Percentiles rank a stretch among this genome's conserved stretches.
phyloP scores from a whole-genome alignment of 2,797 vertebrate species.

The Brachyrhaphis roseni region DNA sequence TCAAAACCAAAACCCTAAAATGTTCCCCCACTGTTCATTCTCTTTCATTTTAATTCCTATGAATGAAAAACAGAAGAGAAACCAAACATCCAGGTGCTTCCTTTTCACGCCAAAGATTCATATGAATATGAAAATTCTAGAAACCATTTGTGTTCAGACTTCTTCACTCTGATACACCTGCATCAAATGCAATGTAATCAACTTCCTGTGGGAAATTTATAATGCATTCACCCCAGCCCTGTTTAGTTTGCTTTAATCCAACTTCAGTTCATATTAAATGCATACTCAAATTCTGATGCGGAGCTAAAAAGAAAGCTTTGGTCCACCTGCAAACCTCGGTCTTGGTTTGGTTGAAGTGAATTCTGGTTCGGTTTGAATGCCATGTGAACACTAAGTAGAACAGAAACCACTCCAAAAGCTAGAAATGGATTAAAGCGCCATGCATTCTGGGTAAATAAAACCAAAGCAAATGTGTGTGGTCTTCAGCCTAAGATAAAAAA shows the following conservation, averaged over 20 bases:
- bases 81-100: slow-evolving; percentile 38
- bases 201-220: neutral
- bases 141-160: neutral
- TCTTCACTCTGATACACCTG: neutral
- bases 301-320: too few relatives aligned
- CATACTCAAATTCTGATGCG: too few relatives aligned
- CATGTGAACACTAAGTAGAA: neutral
- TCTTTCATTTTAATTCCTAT: slow-evolving; percentile 20
- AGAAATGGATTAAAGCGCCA: too few relatives aligned
- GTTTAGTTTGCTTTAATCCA: too few relatives aligned
- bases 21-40: neutral
- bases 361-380: neutral
- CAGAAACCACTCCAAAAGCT: too few relatives aligned
- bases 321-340: too few relatives aligned
- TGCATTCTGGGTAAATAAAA: too few relatives aligned
- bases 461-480: too few relatives aligned
- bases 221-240: too few relatives aligned
- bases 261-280: too few relatives aligned
- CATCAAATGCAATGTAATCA: neutral
- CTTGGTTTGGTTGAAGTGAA: neutral
- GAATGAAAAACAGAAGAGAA: slow-evolving; percentile 35
- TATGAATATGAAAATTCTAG: neutral
- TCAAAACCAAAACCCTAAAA: slow-evolving; percentile 1
- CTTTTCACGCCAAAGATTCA: neutral
- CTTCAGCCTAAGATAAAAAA: too few relatives aligned